These are phyloP conservation scores for Parthenolecanium corni DNA, from an alignment of 2,888 invertebrate species.

Conservation along the genomic window DNA sequence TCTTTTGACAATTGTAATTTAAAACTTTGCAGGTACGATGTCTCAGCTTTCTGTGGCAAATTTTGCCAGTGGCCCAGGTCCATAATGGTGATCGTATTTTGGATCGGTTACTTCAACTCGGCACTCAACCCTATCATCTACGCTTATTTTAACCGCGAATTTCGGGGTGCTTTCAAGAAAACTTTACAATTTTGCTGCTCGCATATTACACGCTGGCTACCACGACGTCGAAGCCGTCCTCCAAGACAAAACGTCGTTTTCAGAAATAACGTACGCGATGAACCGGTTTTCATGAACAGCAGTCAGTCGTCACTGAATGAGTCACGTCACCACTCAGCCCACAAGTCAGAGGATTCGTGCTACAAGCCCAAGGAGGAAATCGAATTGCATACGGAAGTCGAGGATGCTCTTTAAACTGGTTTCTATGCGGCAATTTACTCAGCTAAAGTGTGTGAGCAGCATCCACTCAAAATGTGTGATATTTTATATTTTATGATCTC, in stretches of 20 bases:
- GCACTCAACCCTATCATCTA: slow-evolving; percentile 93
- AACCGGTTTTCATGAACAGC: slow-evolving; percentile 5
- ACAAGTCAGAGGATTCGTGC: slow-evolving; percentile 4
- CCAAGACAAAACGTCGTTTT: background rate
- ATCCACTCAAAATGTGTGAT: too few relatives aligned
- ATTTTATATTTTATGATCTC: too few relatives aligned
- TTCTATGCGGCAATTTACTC: too few relatives aligned
- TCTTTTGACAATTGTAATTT: too few relatives aligned
- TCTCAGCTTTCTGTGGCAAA: slow-evolving; percentile 62
- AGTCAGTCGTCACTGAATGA: slow-evolving; percentile 13
- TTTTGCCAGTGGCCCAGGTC: slow-evolving; percentile 51
- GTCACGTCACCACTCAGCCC: slow-evolving; percentile 2
- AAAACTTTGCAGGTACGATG: slow-evolving; percentile 64
- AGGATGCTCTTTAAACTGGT: slow-evolving; percentile 6
- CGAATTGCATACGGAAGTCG: slow-evolving; percentile 16
- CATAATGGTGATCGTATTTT: slow-evolving; percentile 82
- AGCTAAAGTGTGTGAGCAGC: too few relatives aligned
- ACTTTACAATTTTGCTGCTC: slow-evolving; percentile 63
- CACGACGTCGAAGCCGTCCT: slow-evolving; percentile 9
- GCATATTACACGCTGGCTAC: slow-evolving; percentile 35
- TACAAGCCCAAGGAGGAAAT: slow-evolving; percentile 10
- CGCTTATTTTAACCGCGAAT: slow-evolving; percentile 95
- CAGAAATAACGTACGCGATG: slow-evolving; percentile 1
- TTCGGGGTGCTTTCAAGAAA: slow-evolving; percentile 86
- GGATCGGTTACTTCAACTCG: slow-evolving; percentile 97